These are phyloP conservation scores for Chloroceryle aenea DNA, from an alignment of 2,113 vertebrate species.

Conservation along the genomic window DNA sequence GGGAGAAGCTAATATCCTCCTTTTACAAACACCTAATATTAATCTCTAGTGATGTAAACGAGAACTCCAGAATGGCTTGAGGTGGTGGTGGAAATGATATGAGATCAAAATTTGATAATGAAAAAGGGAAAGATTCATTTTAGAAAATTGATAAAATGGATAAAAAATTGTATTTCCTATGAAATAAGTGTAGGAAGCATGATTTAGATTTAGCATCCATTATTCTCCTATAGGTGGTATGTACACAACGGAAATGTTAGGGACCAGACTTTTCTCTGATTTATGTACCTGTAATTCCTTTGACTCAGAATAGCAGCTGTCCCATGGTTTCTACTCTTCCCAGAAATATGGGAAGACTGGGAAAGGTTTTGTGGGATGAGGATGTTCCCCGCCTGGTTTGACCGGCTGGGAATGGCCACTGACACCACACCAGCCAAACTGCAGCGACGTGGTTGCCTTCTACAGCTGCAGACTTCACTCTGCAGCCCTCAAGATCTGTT, in stretches of 20 bases:
- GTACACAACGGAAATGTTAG: background rate
- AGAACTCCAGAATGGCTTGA: constrained; percentile 64
- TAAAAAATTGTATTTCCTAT: constrained; percentile 65
- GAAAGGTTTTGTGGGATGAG: background rate
- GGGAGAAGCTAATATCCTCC: constrained; percentile 85
- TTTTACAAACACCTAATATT: constrained; percentile 86
- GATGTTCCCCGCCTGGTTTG: background rate
- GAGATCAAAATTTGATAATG: constrained; percentile 79
- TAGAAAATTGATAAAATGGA: constrained; percentile 72
- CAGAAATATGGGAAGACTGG: background rate
- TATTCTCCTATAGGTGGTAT: background rate
- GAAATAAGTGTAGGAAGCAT: constrained; percentile 52
- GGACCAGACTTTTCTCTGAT: constrained; percentile 1
- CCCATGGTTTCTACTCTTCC: background rate
- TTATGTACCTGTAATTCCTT: background rate
- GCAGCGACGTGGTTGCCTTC: background rate
- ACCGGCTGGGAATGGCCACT: background rate
- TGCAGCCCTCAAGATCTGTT: background rate
- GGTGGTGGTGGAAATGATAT: constrained; percentile 72
- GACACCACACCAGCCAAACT: background rate
- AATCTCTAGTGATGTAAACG: constrained; percentile 81
- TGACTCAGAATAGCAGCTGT: background rate
- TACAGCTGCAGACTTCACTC: background rate
- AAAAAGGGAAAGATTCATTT: constrained; percentile 79
- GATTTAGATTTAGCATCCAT: constrained; percentile 15